Percentiles rank a stretch among this genome's conserved stretches.
These are phyloP conservation scores for Taeniopygia guttata DNA, from an alignment of 2,797 vertebrate species.

Conservation along the genomic window DNA sequence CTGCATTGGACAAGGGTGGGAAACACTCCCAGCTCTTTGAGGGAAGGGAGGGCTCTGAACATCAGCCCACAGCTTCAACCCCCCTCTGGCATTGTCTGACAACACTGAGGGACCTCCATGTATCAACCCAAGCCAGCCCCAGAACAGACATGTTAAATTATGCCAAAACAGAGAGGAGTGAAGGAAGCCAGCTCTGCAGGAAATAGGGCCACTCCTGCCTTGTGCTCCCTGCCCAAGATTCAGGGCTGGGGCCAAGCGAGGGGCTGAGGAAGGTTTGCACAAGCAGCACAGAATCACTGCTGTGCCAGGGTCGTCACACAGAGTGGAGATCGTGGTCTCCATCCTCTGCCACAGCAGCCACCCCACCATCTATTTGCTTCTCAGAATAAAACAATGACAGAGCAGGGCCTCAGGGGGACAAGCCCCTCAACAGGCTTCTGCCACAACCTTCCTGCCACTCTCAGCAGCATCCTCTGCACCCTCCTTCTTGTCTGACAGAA, in stretches of 20 bases:
- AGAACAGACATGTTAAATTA: background rate
- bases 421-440: rapidly evolving
- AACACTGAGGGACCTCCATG: background rate
- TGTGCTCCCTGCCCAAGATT: background rate
- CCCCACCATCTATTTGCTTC: background rate
- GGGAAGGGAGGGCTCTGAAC: background rate
- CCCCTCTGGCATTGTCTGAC: background rate
- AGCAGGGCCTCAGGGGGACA: background rate
- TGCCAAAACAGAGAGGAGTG: background rate
- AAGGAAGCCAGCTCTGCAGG: conserved; percentile 42
- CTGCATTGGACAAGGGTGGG: background rate
- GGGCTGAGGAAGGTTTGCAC: background rate
- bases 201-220: background rate
- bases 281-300: background rate
- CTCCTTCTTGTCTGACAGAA: background rate
- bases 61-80: background rate
- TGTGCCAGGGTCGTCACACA: background rate
- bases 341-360: background rate
- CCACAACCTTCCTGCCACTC: background rate
- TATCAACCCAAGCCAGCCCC: background rate
- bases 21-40: background rate
- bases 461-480: background rate
- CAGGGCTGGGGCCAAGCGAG: background rate
- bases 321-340: rapidly evolving
- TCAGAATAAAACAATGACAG: background rate